phyloP scores from a whole-genome alignment of 2,888 invertebrate species.

The Leptinotarsa haldemani region DNA sequence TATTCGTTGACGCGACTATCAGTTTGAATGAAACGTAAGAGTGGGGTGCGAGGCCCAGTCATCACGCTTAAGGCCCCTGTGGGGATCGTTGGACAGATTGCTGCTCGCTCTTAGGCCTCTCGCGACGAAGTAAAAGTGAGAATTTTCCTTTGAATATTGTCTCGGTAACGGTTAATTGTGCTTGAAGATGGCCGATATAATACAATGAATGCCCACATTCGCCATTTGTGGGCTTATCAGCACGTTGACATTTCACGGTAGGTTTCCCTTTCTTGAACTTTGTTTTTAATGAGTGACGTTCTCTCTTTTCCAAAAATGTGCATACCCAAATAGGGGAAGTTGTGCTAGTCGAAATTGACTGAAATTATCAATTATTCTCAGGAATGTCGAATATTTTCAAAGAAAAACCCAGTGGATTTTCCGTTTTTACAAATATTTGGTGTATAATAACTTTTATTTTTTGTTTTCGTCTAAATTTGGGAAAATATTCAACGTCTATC shows the following conservation, averaged over 20 bases:
- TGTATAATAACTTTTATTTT: too few species aligned
- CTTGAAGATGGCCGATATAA: slow-evolving; percentile 27
- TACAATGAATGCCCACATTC: slow-evolving; percentile 9
- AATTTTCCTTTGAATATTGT: slow-evolving; percentile 32
- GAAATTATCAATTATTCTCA: too few species aligned
- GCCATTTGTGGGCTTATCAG: slow-evolving; percentile 16
- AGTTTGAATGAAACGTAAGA: slow-evolving; percentile 32
- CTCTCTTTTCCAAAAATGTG: background rate
- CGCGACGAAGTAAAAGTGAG: slow-evolving; percentile 31
- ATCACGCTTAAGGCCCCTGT: slow-evolving; percentile 60
- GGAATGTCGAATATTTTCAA: too few species aligned
- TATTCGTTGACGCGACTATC: too few species aligned
- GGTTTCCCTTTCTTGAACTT: slow-evolving; percentile 9
- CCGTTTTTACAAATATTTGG: too few species aligned
- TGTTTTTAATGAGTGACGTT: background rate
- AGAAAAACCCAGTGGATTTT: too few species aligned
- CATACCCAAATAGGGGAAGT: background rate
- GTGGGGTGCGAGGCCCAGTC: slow-evolving; percentile 52
- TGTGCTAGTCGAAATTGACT: too few species aligned
- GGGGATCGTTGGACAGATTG: slow-evolving; percentile 65
- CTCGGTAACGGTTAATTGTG: slow-evolving; percentile 33
- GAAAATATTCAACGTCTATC: too few species aligned
- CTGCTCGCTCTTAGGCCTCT: slow-evolving; percentile 39
- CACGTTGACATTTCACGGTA: slow-evolving; percentile 1
- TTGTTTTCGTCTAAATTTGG: too few species aligned